Conservation (phyloP, 2,888 invertebrate genomes). For the Agrilus cyanescens region DNA sequence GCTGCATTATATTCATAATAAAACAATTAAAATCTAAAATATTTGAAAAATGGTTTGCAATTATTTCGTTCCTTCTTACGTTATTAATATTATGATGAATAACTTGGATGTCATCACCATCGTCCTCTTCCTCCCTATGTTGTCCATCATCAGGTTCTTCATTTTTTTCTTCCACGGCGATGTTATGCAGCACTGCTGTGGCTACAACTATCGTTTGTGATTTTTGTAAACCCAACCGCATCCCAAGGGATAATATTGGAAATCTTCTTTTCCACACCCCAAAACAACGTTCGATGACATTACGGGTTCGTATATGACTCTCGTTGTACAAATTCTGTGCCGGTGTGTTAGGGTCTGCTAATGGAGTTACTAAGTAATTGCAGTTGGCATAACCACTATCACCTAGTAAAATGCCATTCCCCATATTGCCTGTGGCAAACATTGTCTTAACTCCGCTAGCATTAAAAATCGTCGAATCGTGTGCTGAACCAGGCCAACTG, state of each 20-base stretch:
- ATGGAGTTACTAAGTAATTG: slow-evolving; percentile 9
- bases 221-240: slow-evolving; percentile 11
- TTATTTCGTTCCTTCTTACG: too few relatives aligned
- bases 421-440: too few relatives aligned
- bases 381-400: slow-evolving; percentile 17
- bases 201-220: slow-evolving; percentile 4
- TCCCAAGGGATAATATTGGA: slow-evolving; percentile 17
- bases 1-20: too few relatives aligned
- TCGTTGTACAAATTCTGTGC: slow-evolving; percentile 8
- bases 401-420: slow-evolving; percentile 6
- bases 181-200: slow-evolving; percentile 7
- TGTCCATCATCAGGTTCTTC: neutral
- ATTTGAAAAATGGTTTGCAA: too few relatives aligned
- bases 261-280: slow-evolving; percentile 15
- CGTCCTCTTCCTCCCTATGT: too few relatives aligned
- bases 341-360: slow-evolving; percentile 3
- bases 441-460: too few relatives aligned
- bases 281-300: slow-evolving; percentile 13
- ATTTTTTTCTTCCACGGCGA: slow-evolving; percentile 2
- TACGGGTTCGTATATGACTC: slow-evolving; percentile 7
- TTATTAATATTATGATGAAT: too few relatives aligned
- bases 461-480: too few relatives aligned
- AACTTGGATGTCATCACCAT: too few relatives aligned
- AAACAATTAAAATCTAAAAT: too few relatives aligned
- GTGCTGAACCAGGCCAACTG: too few relatives aligned